phyloP scores from a whole-genome alignment of 2,113 vertebrate species.

The Ramphastos sulfuratus region DNA sequence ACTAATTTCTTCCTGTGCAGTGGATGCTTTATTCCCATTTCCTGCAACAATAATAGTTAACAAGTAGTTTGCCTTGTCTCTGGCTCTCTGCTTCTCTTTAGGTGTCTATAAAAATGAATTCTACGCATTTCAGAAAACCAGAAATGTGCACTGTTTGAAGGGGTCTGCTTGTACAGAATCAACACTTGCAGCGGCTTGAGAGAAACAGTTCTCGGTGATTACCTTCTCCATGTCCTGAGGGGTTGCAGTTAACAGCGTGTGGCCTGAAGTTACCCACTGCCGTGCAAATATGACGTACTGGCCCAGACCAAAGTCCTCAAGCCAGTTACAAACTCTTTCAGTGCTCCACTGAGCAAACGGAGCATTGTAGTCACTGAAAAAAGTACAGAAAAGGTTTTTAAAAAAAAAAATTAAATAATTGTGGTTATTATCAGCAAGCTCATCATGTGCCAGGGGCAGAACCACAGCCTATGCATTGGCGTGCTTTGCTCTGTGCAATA shows the following conservation, averaged over 20 bases:
- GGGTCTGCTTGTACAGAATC: not conserved
- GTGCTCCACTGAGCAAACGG: slow-evolving; percentile 94
- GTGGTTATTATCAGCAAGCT: not conserved
- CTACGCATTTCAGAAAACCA: not conserved
- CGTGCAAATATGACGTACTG: slow-evolving; percentile 93
- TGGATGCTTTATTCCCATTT: slow-evolving; percentile 94
- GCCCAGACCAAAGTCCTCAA: slow-evolving; percentile 91
- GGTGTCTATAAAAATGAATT: not conserved
- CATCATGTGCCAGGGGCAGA: rapidly evolving
- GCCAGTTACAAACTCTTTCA: slow-evolving; percentile 93
- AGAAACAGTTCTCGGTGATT: not conserved
- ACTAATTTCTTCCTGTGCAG: slow-evolving; percentile 96
- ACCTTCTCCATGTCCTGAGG: slow-evolving; percentile 98
- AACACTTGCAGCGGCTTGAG: not conserved
- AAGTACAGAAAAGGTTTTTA: slow-evolving; percentile 25
- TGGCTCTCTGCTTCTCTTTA: not conserved
- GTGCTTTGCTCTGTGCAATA: not conserved
- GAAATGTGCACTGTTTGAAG: not conserved
- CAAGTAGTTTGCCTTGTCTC: not conserved
- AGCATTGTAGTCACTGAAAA: slow-evolving; percentile 79
- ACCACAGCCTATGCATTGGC: rapidly evolving
- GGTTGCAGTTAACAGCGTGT: slow-evolving; percentile 90
- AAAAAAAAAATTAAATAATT: not conserved
- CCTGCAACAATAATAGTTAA: slow-evolving; percentile 73
- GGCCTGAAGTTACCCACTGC: slow-evolving; percentile 93